These are phyloP conservation scores for Strigamia transsilvanica DNA, from an alignment of 2,888 invertebrate species.

Conservation along the genomic window DNA sequence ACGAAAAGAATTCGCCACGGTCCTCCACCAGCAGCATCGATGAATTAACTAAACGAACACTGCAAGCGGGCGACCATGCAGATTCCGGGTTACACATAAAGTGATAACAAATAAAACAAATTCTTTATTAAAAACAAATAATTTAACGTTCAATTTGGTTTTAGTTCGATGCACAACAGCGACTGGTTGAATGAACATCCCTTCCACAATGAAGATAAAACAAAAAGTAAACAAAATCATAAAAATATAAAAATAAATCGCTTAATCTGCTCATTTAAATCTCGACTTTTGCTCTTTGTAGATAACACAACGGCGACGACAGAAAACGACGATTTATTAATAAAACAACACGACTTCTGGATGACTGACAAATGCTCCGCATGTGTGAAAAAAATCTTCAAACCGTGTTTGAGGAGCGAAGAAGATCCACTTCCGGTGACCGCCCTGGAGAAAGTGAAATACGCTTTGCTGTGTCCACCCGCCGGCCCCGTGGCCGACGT, in stretches of 20 bases:
- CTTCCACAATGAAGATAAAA: too few relatives aligned
- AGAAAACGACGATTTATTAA: neutral
- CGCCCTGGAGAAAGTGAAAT: conserved; percentile 69
- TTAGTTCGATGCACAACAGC: too few relatives aligned
- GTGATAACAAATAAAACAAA: neutral
- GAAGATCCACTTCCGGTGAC: neutral
- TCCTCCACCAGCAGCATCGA: neutral
- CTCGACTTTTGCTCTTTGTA: neutral
- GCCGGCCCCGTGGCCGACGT: conserved; percentile 84
- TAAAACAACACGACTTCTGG: neutral
- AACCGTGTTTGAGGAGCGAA: neutral
- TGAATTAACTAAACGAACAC: neutral
- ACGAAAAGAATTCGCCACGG: conserved; percentile 22
- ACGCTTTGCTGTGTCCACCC: conserved; percentile 83
- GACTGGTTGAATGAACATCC: too few relatives aligned
- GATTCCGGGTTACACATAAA: neutral
- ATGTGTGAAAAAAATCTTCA: neutral
- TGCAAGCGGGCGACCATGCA: neutral
- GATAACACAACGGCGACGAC: neutral
- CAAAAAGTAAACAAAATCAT: too few relatives aligned
- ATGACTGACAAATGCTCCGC: neutral
- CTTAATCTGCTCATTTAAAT: neutral
- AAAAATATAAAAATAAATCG: too few relatives aligned
- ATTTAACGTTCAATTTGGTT: too few relatives aligned
- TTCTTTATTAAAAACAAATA: neutral